A percentile compares a stretch with the other conserved stretches of the same genome.
These are phyloP conservation scores for Hylyphantes graminicola DNA, from an alignment of 1,140 invertebrate genomes.

Conservation along the genomic window DNA sequence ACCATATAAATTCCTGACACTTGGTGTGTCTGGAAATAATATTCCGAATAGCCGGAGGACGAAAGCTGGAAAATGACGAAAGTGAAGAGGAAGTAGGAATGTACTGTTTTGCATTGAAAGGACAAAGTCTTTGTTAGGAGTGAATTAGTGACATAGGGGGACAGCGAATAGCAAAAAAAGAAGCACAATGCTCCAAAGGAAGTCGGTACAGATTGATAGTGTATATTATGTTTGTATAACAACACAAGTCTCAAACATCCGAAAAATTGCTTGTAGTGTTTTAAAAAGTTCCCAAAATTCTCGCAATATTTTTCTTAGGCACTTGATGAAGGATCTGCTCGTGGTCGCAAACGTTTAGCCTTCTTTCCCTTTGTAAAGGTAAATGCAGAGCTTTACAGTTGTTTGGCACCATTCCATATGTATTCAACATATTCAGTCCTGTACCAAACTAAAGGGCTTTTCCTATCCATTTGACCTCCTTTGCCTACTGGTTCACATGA, in stretches of 20 bases:
- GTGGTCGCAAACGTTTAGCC: not conserved
- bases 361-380: no score
- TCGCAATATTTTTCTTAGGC: constrained; percentile 33
- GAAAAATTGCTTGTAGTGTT: constrained; percentile 45
- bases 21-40: no score
- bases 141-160: constrained; percentile 36
- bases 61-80: no score
- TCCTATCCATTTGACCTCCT: no score
- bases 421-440: no score
- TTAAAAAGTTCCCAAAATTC: constrained; percentile 49
- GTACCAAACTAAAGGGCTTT: no score
- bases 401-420: no score
- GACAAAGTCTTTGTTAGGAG: constrained; percentile 25
- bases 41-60: no score
- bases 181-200: constrained; percentile 38
- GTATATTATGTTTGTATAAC: constrained; percentile 16
- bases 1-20: no score
- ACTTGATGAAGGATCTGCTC: constrained; percentile 32
- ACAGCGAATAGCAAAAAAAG: constrained; percentile 44
- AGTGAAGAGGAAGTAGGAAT: constrained; percentile 31
- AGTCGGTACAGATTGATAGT: constrained; percentile 6
- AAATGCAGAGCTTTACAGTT: no score
- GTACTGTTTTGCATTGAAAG: constrained; percentile 30
- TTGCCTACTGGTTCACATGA: constrained; percentile 5
- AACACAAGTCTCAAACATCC: not conserved